phyloP scores from a whole-genome alignment of 2,113 vertebrate genomes.

The Myanophis thanlyinensis region DNA sequence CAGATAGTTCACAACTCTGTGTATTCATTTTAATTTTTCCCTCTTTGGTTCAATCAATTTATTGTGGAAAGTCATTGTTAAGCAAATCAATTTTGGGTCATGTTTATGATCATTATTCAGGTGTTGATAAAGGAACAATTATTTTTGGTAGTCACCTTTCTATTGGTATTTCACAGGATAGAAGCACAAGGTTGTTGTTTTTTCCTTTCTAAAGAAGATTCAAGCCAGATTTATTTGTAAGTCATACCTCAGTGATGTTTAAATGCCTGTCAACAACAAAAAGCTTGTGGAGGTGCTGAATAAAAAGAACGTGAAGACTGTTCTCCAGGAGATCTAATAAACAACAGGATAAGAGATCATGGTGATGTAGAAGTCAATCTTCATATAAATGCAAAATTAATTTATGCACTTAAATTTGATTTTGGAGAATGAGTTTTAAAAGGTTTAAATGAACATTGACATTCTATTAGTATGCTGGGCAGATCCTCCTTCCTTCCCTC shows the following conservation, averaged over 20 bases:
- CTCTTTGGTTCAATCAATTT: constrained; percentile 68
- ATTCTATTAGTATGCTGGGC: background rate
- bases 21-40: constrained; percentile 75
- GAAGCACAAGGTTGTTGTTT: constrained; percentile 16
- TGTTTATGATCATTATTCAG: constrained; percentile 61
- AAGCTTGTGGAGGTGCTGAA: constrained; percentile 32
- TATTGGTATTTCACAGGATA: constrained; percentile 21
- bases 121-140: constrained; percentile 62
- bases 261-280: constrained; percentile 37
- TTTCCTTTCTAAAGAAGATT: constrained; percentile 34
- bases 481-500: background rate
- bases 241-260: constrained; percentile 46
- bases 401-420: constrained; percentile 27
- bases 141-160: constrained; percentile 41
- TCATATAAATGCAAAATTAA: constrained; percentile 17
- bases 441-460: constrained; percentile 22
- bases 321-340: constrained; percentile 20
- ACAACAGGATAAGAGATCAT: background rate
- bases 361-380: background rate
- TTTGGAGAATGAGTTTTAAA: constrained; percentile 23
- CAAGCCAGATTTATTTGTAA: constrained; percentile 49
- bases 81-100: constrained; percentile 67
- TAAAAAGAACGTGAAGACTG: constrained; percentile 9
- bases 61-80: constrained; percentile 67
- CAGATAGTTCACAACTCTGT: constrained; percentile 76